Percentiles rank a stretch among this genome's conserved stretches.
Conservation (phyloP, 1,140 invertebrate genomes). For the Rhynchophorus ferrugineus region DNA sequence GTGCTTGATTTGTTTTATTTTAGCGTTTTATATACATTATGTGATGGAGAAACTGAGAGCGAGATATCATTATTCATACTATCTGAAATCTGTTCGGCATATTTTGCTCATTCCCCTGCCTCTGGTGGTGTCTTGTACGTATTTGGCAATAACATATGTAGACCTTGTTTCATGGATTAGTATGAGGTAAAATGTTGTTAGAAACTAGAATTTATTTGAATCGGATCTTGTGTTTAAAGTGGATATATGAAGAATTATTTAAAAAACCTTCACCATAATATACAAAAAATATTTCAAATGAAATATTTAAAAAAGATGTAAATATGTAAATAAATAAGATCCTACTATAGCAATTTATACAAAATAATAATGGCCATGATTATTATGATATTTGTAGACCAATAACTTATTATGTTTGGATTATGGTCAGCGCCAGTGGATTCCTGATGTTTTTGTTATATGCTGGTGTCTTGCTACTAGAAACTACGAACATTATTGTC, state of each 20-base stretch:
- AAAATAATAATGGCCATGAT: no score
- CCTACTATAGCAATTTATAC: no score
- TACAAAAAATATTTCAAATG: no score
- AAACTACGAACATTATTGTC: background rate
- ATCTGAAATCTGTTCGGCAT: background rate
- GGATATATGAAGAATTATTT: no score
- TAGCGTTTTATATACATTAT: background rate
- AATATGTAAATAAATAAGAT: no score
- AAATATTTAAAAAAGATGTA: no score
- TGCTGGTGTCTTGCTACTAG: slow-evolving; percentile 7
- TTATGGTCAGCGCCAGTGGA: slow-evolving; percentile 10
- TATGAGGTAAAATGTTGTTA: slow-evolving; percentile 3
- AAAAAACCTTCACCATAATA: no score
- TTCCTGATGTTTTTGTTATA: slow-evolving; percentile 14
- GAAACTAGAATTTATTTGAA: no score
- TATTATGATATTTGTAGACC: slow-evolving; percentile 14
- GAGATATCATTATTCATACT: background rate
- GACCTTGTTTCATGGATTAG: slow-evolving; percentile 8
- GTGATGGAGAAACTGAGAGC: background rate
- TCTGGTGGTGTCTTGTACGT: slow-evolving; percentile 7
- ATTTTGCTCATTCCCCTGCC: slow-evolving; percentile 6
- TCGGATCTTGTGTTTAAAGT: no score
- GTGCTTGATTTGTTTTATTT: slow-evolving; percentile 7
- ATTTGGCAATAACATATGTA: slow-evolving; percentile 4
- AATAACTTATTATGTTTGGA: slow-evolving; percentile 11